Evolutionary conservation across 2,113 vertebrate genomes (phyloP).

Genomic region (Eurypyga helias): DNA sequence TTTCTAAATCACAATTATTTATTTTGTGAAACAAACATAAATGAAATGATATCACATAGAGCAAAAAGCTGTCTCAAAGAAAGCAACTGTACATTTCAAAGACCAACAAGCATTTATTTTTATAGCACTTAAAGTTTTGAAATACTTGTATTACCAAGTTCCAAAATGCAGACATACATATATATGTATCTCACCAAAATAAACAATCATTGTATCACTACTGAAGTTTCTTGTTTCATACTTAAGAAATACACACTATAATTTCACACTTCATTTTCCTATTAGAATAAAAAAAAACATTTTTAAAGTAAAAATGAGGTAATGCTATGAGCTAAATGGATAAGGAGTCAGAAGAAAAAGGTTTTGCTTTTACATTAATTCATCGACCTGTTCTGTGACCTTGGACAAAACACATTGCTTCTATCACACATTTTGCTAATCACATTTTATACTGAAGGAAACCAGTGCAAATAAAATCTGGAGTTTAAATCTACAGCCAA

Average conservation of each 20-base stretch:
- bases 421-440: background rate
- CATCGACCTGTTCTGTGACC: background rate
- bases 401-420: background rate
- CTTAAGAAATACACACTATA: background rate
- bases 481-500: background rate
- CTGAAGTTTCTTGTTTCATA: background rate
- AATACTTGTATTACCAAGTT: background rate
- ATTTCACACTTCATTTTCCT: background rate
- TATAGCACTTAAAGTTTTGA: background rate
- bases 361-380: background rate
- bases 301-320: background rate
- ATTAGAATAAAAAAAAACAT: background rate
- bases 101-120: background rate
- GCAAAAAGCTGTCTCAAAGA: background rate
- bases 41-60: background rate
- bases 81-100: background rate
- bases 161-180: background rate
- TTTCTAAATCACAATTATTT: background rate
- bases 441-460: background rate
- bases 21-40: background rate
- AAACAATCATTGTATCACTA: background rate
- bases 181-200: background rate
- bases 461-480: background rate
- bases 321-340: background rate
- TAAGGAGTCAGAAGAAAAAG: background rate